phyloP scores from a whole-genome alignment of 2,797 vertebrate genomes.

The Trachops cirrhosus region DNA sequence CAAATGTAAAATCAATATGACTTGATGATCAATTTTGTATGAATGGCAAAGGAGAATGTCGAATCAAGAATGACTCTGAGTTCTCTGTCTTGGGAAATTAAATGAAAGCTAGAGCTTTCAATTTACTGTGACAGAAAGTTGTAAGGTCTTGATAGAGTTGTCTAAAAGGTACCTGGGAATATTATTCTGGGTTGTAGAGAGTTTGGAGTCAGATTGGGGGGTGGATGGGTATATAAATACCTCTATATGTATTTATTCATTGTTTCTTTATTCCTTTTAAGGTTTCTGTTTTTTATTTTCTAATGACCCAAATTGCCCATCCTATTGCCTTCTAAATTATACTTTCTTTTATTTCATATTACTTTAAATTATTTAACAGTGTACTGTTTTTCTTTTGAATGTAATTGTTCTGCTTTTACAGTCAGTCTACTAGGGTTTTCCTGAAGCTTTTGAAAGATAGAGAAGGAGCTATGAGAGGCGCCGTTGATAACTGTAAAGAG shows the following conservation, averaged over 20 bases:
- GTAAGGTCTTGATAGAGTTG: neutral
- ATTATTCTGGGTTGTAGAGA: neutral
- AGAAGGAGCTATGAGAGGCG: neutral
- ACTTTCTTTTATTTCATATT: neutral
- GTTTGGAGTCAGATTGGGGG: neutral
- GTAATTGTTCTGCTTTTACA: neutral
- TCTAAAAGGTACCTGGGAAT: neutral
- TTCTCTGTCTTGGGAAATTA: conserved; percentile 27
- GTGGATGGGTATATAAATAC: neutral
- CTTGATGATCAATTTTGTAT: conserved; percentile 25
- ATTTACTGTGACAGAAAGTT: neutral
- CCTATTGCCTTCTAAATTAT: neutral
- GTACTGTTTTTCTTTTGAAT: neutral
- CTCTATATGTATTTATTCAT: neutral
- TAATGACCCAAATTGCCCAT: neutral
- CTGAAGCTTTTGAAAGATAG: neutral
- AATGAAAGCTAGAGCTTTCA: conserved; percentile 4
- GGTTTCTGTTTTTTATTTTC: neutral
- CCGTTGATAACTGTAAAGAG: neutral
- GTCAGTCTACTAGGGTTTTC: neutral
- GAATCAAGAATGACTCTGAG: neutral
- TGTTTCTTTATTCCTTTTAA: neutral
- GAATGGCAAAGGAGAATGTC: conserved; percentile 5
- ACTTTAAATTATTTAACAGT: neutral
- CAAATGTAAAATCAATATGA: conserved; percentile 28